Base-by-base conservation (phyloP, 2,797 vertebrate species). In the Lates japonicus region DNA sequence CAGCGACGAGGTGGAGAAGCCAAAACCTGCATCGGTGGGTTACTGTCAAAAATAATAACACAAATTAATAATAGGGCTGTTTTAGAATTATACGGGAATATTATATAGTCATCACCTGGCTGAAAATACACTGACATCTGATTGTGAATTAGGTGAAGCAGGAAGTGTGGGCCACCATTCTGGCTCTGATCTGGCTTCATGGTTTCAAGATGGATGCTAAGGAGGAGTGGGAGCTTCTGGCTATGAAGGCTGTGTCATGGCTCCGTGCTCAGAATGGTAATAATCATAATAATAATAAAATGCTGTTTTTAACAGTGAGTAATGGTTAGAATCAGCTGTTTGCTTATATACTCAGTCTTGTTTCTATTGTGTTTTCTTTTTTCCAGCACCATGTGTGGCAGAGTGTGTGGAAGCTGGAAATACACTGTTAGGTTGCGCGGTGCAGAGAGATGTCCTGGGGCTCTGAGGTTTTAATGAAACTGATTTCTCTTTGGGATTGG, bases 181-280 rank as follows among this genome's bases (percentile, higher is more conserved):
- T 29, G 25, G 25, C 25, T 29, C 25, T 29, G 25, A 29, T 29
- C 25, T 97, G 97, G 97, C 94, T 97, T 22, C 89, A 96, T 59
- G 81, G 76, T 6, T 90, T 78, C 16, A 89, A 90, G 49, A 75
- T 63, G 16, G 91, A 95, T 4, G 63, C 76, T 54, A 88, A 88
- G 62, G 89, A 89, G 0, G 96, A 97, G 82, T 97, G 96, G 96
- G 92, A 96, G 52, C 92, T 97, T 62, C 87, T 97, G 86, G 94
- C 95, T 69, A 76, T 88, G 57, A 97, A 97, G 79, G 95, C 96
- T 2, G 25, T 29, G 25, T 29, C 25, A 29, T 29, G 25, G 25
- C 2, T 29, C 25, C 25, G 25, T 29, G 25, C 25, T 29, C 25
- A 29, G 25, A 29, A 29, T 29, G 25, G 25, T 29, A 83, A 80